A percentile compares a stretch with the other conserved stretches of the same genome.
These are phyloP conservation scores for Rhyacophila brunnea DNA, from an alignment of 1,140 invertebrate genomes.

Conservation along the genomic window DNA sequence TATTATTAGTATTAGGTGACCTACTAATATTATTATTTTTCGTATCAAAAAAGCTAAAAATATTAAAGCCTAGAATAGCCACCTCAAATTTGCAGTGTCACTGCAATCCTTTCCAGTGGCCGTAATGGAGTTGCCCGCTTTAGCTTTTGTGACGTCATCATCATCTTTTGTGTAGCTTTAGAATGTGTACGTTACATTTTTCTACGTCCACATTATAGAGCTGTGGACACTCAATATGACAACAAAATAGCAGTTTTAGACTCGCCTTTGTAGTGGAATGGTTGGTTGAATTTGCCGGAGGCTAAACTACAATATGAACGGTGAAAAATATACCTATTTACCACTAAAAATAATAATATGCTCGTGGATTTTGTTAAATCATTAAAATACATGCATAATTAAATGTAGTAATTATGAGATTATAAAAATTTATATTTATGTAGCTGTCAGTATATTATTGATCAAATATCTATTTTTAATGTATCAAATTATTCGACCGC, in stretches of 20 bases:
- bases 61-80: background rate
- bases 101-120: background rate
- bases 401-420: no score
- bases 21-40: no score
- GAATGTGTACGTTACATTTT: conserved; percentile 22
- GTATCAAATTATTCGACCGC: no score
- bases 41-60: no score
- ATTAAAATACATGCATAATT: no score
- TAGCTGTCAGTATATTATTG: no score
- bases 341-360: no score
- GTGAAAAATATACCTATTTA: no score
- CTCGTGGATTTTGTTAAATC: no score
- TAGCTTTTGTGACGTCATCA: conserved; percentile 15
- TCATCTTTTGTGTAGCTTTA: conserved; percentile 17
- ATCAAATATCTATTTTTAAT: no score
- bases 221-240: conserved; percentile 3
- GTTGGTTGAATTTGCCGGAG: background rate
- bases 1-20: no score
- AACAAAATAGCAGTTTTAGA: background rate
- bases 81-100: background rate
- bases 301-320: background rate
- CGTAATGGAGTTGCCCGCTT: conserved; percentile 11
- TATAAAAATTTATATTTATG: no score
- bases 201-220: background rate
- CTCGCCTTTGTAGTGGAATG: background rate